Percentiles rank a stretch among this genome's conserved stretches.
Conservation (phyloP, 2,113 vertebrate species). For the Egretta garzetta region DNA sequence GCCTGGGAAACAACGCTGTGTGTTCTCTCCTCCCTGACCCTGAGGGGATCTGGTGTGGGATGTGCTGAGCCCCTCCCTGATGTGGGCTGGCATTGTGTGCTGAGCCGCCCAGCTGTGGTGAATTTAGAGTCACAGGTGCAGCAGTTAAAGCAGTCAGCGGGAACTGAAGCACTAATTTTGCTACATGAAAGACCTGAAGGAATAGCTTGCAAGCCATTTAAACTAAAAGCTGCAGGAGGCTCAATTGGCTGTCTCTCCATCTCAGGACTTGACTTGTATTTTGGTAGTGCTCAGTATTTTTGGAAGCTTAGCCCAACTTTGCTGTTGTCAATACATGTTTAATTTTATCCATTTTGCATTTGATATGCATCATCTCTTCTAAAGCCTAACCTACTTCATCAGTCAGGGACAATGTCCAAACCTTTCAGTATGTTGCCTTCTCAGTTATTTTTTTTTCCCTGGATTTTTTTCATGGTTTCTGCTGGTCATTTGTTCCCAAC, state of each 20-base stretch:
- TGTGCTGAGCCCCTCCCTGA: neutral
- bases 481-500: neutral
- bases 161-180: neutral
- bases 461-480: neutral
- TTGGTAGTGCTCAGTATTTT: neutral
- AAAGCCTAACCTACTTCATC: neutral
- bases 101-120: neutral
- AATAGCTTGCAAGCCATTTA: neutral
- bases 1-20: neutral
- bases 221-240: neutral
- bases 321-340: neutral
- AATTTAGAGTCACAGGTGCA: neutral
- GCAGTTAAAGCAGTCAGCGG: constrained; percentile 9
- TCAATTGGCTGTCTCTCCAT: neutral
- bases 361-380: neutral
- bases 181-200: neutral
- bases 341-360: neutral
- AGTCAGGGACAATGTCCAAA: neutral
- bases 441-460: neutral
- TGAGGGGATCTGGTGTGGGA: neutral
- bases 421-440: neutral
- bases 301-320: neutral
- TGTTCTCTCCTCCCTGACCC: neutral
- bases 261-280: neutral
- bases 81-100: neutral